Conservation (phyloP, 2,797 vertebrate genomes). For the Peromyscus melanophrys region DNA sequence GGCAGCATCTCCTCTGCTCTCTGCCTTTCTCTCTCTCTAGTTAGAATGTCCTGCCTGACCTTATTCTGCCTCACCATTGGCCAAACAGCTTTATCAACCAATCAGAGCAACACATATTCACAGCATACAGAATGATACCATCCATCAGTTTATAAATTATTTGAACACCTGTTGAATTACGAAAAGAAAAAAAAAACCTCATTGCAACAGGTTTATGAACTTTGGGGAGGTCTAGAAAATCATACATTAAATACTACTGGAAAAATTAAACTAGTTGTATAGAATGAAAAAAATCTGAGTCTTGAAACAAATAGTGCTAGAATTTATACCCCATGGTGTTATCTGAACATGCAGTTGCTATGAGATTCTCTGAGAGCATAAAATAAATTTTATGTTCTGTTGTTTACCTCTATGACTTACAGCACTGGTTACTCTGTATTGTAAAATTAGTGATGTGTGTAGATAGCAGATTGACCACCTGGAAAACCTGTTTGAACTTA, state of each 20-base stretch:
- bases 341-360: slow-evolving; percentile 49
- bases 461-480: slow-evolving; percentile 18
- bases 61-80: no score
- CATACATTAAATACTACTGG: slow-evolving; percentile 42
- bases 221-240: background rate
- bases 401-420: slow-evolving; percentile 45
- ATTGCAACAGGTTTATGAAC: background rate
- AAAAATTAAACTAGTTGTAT: slow-evolving; percentile 24
- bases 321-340: slow-evolving; percentile 59
- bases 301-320: slow-evolving; percentile 16
- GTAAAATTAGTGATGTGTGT: slow-evolving; percentile 58
- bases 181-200: slow-evolving; percentile 27
- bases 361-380: slow-evolving; percentile 46
- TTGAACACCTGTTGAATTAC: slow-evolving; percentile 3
- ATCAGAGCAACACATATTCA: no score
- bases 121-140: no score
- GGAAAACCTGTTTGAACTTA: slow-evolving; percentile 42
- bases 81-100: no score
- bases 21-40: no score
- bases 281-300: slow-evolving; percentile 25
- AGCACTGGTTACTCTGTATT: slow-evolving; percentile 23
- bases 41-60: no score
- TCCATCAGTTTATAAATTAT: background rate
- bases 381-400: slow-evolving; percentile 56
- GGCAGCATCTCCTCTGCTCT: no score